Evolutionary conservation across 2,797 vertebrate species (phyloP), one percentile per base, ranked within the genome.

Genomic region (Octomys mimax): DNA sequence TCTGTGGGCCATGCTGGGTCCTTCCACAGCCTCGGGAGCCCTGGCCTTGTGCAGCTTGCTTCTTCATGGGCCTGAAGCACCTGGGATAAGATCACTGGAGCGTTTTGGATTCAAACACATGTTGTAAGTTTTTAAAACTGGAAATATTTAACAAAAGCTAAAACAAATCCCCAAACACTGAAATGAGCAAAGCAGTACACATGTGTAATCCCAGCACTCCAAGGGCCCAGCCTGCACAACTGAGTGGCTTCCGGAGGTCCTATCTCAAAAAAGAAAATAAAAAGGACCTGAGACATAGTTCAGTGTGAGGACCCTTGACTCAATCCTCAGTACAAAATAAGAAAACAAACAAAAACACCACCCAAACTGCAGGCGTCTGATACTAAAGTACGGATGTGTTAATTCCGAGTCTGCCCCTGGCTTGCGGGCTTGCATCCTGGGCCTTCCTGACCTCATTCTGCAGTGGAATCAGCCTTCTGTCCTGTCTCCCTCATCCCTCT

Each of bases 11-110:
- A 22, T 2, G 2, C 2, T 11, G n/a, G 52, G 39, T n/a, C 14
- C 49, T 42, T 4, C 12, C 5, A 39, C 33, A 12, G 3, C 21
- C 10, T 6, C 0, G 24, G 39, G 59, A 62, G 28, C 39, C 0
- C 4, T n/a, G 36, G 5, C 61, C 7, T 81, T 52, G 0, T 2
- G n/a, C 31, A 52, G 5, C 18, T 33, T 33, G 1, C 1, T 1
- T 31, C 46, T 66, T 59, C 2, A 0, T 12, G 12, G n/a, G 36
- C 57, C n/a, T 54, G 19, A 21, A 77, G 26, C 22, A 14, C 10
- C 16, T 62, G n/a, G 9, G 3, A n/a, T 77, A 42, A 83, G 64
- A 59, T 18, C 31, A 11, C 21, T 68, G 24, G 33, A 22, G 22
- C 78, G 5, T 79, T 59, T 24, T 85, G 54, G 9, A 59, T 71